A percentile compares a stretch with the other conserved stretches of the same genome.
Conservation (phyloP, 2,113 vertebrate genomes). For the Melanostigma gelatinosum region DNA sequence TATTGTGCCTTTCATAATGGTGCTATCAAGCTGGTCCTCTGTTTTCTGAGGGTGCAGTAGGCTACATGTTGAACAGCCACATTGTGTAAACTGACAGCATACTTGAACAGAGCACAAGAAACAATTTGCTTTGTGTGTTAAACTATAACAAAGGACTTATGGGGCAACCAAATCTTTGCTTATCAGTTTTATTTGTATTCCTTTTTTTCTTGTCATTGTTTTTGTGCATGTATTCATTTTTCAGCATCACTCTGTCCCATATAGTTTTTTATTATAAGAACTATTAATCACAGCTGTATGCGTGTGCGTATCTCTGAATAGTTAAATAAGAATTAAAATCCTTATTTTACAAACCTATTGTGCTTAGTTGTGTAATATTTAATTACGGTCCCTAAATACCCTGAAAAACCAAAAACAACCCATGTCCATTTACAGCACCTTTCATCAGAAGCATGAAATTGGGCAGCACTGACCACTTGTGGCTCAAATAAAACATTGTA, state of each 20-base stretch:
- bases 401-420: neutral
- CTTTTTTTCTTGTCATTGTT: neutral
- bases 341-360: neutral
- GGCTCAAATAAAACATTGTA: slow-evolving; percentile 15
- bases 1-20: slow-evolving; percentile 72
- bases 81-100: no score
- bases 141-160: no score
- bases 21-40: slow-evolving; percentile 85
- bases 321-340: neutral
- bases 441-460: neutral
- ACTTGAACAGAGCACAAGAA: no score
- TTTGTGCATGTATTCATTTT: neutral
- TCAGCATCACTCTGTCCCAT: neutral
- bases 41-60: slow-evolving; percentile 83
- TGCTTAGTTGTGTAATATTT: neutral
- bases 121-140: no score
- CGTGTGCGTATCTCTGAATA: neutral
- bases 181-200: neutral
- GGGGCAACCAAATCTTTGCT: slow-evolving; percentile 53
- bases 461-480: slow-evolving; percentile 47
- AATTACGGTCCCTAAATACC: neutral
- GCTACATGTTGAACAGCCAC: no score
- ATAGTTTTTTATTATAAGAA: neutral
- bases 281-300: neutral
- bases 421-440: neutral